Evolutionary conservation across 92 coral and sea anemone species (phyloP), one percentile per base, ranked within the genome.

Genomic region (Siderastrea radians): DNA sequence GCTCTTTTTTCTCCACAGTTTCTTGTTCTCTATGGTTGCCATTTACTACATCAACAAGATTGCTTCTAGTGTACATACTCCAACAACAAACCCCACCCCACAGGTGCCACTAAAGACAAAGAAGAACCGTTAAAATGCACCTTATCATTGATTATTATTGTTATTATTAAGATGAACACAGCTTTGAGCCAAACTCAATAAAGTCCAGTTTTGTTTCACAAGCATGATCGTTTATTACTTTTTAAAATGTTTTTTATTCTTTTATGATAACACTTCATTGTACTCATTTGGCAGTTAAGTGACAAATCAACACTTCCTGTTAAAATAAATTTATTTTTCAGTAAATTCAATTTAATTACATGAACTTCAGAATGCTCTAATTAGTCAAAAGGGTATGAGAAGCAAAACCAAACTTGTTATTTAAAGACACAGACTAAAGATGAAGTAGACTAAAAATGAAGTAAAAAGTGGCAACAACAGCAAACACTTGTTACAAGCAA

Each of bases 1-100:
- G 11, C 44, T 19, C 0, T 15, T 57, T 46, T 66, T 44, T 63
- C 77, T 62, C 68, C 77, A 15, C 85, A 97, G 99, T 87, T 93
- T 94, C 66, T 83, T 98, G 85, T 98, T 98, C 82, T 98, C 99
- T 8, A 64, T 92, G 88, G 94, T 94, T 52, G 95, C 98, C 49
- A 58, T 98, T 74, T 98, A 98, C 93, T 98, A 96, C 95, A 82
- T 98, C 84, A 91, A 91, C 85, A 96, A 82, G 93, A 89, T 98
- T 68, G 88, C 99, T 3, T 77, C 97, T 15, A 53, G 89, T 60
- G 82, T 84, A 66, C 94, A 96, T 58, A 62, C 98, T 51, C 97
- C 99, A 48, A 80, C 86, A 11, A 72, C 82, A 73, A 93, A 90
- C 77, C 95, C 92, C 17, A 58, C 65, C 26, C 73, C 81, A 73